Conservation (phyloP, 2,113 vertebrate species). For the Ciconia maguari region DNA sequence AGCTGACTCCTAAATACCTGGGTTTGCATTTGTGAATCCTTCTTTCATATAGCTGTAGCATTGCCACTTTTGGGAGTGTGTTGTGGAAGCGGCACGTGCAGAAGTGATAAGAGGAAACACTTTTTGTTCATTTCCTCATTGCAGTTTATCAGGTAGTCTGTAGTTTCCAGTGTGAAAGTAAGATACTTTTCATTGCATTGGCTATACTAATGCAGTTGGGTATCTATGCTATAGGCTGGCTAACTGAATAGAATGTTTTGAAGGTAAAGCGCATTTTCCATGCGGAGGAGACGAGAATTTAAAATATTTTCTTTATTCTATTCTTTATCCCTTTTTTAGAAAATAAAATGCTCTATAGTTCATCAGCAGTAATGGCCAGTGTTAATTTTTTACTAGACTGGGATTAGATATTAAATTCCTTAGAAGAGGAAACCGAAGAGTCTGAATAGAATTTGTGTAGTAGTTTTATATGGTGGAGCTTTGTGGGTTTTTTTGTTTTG, state of each 20-base stretch:
- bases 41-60: neutral
- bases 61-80: neutral
- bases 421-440: neutral
- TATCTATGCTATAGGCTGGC: neutral
- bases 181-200: neutral
- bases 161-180: neutral
- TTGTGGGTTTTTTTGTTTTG: no score
- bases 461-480: neutral
- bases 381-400: neutral
- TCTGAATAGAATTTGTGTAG: neutral
- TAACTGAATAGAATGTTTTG: constrained; percentile 51
- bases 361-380: constrained; percentile 25
- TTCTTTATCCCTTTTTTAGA: neutral
- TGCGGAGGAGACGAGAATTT: neutral
- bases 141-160: neutral
- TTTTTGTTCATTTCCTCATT: neutral
- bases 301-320: constrained; percentile 33
- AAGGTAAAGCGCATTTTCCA: neutral
- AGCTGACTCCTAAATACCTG: neutral
- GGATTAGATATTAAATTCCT: neutral
- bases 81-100: neutral
- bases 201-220: neutral
- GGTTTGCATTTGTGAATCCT: neutral
- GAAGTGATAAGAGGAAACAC: neutral
- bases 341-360: neutral